phyloP scores from a whole-genome alignment of 1,140 invertebrate species.

The Cardiocondyla obscurior region DNA sequence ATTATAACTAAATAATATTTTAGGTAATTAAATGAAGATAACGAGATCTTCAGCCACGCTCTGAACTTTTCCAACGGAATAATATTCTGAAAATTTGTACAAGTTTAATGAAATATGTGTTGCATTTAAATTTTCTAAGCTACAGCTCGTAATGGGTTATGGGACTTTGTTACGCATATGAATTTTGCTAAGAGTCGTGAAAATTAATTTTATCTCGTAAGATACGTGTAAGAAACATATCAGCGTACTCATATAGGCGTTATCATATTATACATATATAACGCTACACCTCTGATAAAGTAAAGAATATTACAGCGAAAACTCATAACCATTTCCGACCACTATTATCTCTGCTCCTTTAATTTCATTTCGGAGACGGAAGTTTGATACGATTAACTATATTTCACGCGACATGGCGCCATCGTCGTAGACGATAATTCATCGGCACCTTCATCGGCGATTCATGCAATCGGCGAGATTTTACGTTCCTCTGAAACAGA shows the following conservation, averaged over 20 bases:
- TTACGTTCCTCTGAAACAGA: not conserved
- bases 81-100: not conserved
- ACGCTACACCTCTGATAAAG: not conserved
- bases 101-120: not conserved
- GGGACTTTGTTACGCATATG: not conserved
- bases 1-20: not conserved
- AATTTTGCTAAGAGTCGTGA: not conserved
- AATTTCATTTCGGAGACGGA: not conserved
- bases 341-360: not conserved
- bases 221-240: not conserved
- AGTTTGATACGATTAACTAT: not conserved
- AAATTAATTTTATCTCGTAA: slow-evolving; percentile 1
- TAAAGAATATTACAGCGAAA: slow-evolving; percentile 7
- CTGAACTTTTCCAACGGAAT: not conserved
- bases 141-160: not conserved
- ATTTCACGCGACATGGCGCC: not conserved
- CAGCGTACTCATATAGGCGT: not conserved
- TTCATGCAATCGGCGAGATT: not conserved
- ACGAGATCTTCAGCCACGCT: no score
- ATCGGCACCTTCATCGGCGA: not conserved
- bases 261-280: not conserved
- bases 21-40: no score
- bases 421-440: not conserved
- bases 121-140: not conserved
- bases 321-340: not conserved